Base-by-base conservation (phyloP, 1,140 invertebrate genomes). In the Anagrus nilaparvatae region DNA sequence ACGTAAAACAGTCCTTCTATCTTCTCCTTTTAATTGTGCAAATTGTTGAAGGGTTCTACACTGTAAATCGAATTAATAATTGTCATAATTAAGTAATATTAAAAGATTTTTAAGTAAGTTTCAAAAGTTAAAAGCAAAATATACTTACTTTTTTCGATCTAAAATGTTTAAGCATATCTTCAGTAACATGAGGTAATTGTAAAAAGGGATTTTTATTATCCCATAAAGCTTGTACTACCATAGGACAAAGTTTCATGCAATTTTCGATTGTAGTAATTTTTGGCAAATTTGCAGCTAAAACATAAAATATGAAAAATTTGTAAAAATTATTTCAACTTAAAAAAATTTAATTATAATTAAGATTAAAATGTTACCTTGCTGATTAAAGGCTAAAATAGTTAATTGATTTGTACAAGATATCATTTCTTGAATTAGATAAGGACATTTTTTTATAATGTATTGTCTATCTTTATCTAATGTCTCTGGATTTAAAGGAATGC, bases 361-460 rank as follows among this genome's bases (percentile, higher is more conserved):
- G 3, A 39, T 30, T 8, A 14, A 43, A 36, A 32, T 17, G 29
- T n/a, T 20, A 90, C 87, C 80, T 76, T 87, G 79, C 53, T 88
- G 77, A 46, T 89, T 82, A 66, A 95, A 89, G 16, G 88, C 89
- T 48, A 97, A 71, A 53, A 92, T 78, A 34, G 95, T 90, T 18
- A 99, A 70, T 65, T 97, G 91, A 60, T 94, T 86, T 4, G 92
- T 83, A 63, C 92, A 92, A 53, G 86, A 88, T 32, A 98, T 84
- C 88, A 98, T 96, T 70, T 99, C 96, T 58, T 97, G 87, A 47
- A 99, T 81, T n/a, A 99, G 73, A 64, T 90, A 89, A 3, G 95
- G 92, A 64, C 87, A 89, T 62, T 97, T 93, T 53, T 82, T 87
- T 27, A 97, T 76, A 47, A 97, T 81, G 53, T 91, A 93, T 53